phyloP scores from a whole-genome alignment of 2,113 vertebrate species.

The Hyla sarda region DNA sequence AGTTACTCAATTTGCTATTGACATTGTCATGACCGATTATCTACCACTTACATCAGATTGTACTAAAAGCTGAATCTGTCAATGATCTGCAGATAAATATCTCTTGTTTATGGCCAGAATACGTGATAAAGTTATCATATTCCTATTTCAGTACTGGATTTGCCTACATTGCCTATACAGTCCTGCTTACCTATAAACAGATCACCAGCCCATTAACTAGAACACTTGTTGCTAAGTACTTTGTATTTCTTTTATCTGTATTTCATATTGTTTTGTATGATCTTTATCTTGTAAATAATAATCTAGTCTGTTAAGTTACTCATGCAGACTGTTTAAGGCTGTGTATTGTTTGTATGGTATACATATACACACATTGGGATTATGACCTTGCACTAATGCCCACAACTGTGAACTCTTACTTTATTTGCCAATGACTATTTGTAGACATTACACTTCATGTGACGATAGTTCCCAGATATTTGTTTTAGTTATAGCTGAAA shows the following conservation, averaged over 20 bases:
- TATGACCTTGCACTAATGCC: slow-evolving; percentile 15
- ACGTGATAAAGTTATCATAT: no score
- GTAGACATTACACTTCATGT: slow-evolving; percentile 16
- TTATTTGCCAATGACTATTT: slow-evolving; percentile 41
- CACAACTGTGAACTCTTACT: slow-evolving; percentile 1
- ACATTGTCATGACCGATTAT: no score
- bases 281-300: neutral
- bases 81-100: no score
- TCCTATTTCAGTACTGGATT: neutral
- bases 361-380: slow-evolving; percentile 7
- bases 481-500: slow-evolving; percentile 13
- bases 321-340: neutral
- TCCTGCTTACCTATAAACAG: neutral
- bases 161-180: no score
- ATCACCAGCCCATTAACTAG: neutral
- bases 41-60: no score
- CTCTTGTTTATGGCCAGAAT: no score
- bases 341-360: neutral
- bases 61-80: no score
- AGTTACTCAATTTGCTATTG: no score
- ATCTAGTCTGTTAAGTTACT: neutral
- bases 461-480: slow-evolving; percentile 27
- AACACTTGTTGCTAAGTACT: neutral
- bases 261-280: neutral
- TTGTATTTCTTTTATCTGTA: neutral